Conservation (phyloP, 2,113 vertebrate genomes). For the Carettochelys insculpta region DNA sequence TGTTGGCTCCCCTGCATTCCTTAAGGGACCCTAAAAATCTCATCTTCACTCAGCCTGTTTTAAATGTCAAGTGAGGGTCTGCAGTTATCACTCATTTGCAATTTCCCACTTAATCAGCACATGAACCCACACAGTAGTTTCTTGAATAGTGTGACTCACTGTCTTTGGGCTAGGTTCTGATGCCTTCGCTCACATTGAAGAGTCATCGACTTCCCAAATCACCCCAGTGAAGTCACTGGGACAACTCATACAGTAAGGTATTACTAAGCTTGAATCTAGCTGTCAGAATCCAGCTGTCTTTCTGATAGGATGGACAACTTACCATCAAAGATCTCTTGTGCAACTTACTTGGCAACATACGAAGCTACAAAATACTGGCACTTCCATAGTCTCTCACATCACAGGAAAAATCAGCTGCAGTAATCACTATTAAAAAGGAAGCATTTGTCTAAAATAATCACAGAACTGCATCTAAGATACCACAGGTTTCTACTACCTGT, state of each 20-base stretch:
- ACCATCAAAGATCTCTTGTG: background rate
- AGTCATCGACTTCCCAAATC: background rate
- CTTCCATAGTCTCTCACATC: fast-evolving
- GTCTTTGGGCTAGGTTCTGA: background rate
- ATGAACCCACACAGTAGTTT: background rate
- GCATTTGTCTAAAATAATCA: fast-evolving
- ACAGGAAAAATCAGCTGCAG: background rate
- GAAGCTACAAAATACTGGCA: background rate
- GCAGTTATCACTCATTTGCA: background rate
- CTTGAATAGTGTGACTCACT: background rate
- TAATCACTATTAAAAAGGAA: background rate
- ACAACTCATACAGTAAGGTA: fast-evolving
- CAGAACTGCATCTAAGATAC: background rate
- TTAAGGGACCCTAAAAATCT: background rate
- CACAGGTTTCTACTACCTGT: background rate
- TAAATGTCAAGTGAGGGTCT: background rate
- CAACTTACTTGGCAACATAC: background rate
- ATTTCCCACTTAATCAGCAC: background rate
- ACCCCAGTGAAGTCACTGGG: fast-evolving
- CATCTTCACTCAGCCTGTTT: background rate
- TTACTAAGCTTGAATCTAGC: fast-evolving
- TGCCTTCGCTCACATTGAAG: background rate
- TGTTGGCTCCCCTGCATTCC: background rate
- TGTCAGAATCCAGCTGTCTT: fast-evolving
- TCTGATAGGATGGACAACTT: fast-evolving